These are phyloP conservation scores for Dryocosmus kuriphilus DNA, from an alignment of 2,888 invertebrate genomes.

Conservation along the genomic window DNA sequence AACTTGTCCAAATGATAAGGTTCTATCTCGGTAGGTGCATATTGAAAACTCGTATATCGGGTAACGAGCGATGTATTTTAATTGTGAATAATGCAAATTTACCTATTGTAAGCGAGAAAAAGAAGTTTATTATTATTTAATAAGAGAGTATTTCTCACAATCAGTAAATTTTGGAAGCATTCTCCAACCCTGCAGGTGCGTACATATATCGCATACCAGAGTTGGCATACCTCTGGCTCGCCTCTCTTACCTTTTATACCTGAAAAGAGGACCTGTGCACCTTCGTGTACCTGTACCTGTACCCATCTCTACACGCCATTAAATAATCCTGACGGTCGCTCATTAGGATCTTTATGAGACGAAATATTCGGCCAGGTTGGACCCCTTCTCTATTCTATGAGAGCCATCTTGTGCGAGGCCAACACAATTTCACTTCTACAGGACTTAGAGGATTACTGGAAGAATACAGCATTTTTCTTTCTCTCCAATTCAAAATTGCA, in stretches of 20 bases:
- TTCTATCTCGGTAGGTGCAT: no score
- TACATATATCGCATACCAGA: conserved; percentile 4
- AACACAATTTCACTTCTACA: not conserved
- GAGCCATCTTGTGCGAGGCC: conserved; percentile 23
- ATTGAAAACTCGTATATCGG: no score
- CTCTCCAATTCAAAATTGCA: not conserved
- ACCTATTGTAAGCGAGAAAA: not conserved
- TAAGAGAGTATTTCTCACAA: no score
- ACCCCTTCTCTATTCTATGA: conserved; percentile 19
- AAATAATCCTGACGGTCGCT: conserved; percentile 72
- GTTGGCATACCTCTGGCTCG: conserved; percentile 27
- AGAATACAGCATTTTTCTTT: conserved; percentile 1
- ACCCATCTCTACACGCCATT: conserved; percentile 63
- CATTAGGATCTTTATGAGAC: conserved; percentile 74
- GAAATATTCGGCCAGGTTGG: conserved; percentile 68
- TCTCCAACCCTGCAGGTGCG: not conserved
- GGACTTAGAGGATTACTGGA: not conserved
- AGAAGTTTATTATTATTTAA: no score
- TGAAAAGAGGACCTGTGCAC: conserved; percentile 60
- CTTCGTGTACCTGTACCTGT: conserved; percentile 61
- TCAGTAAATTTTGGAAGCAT: not conserved
- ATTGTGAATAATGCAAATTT: not conserved
- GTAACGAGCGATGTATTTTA: no score
- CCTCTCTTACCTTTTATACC: conserved; percentile 65
- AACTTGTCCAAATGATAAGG: no score